Conservation (phyloP, 1,140 invertebrate genomes). For the Carcinoscorpius rotundicauda region DNA sequence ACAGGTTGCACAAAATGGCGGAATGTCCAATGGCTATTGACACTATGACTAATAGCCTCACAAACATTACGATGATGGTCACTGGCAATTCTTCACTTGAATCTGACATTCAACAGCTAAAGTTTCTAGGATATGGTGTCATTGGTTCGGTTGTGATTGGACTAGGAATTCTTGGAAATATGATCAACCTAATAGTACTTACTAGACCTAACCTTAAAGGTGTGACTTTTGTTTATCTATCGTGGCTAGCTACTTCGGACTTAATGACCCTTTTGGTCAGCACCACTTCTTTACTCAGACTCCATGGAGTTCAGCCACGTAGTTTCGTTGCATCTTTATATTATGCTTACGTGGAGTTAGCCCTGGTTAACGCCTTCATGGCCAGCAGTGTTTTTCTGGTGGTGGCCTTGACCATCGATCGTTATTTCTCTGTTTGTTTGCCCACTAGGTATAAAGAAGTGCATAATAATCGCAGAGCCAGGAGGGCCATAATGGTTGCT, state of each 20-base stretch:
- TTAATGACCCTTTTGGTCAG: constrained; percentile 52
- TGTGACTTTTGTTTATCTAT: constrained; percentile 62
- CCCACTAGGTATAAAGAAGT: constrained; percentile 33
- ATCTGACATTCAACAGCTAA: constrained; percentile 11
- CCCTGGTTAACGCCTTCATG: constrained; percentile 57
- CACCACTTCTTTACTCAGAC: constrained; percentile 49
- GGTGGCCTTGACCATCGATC: constrained; percentile 36
- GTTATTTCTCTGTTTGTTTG: constrained; percentile 35
- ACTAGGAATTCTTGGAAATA: constrained; percentile 56
- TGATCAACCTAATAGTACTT: constrained; percentile 56
- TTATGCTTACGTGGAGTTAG: constrained; percentile 57
- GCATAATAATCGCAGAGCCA: constrained; percentile 30
- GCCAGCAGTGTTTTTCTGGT: constrained; percentile 38
- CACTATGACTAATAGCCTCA: too few species aligned
- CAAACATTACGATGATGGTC: too few species aligned
- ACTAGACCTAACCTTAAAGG: constrained; percentile 58
- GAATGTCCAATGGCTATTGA: too few species aligned
- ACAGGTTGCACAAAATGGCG: too few species aligned
- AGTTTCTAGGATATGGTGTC: constrained; percentile 54
- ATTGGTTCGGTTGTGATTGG: constrained; percentile 52
- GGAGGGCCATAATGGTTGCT: constrained; percentile 28
- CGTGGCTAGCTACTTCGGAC: constrained; percentile 51
- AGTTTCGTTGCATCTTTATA: constrained; percentile 52
- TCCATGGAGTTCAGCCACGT: constrained; percentile 48
- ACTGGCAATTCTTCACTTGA: background rate